Evolutionary conservation across 35 echinoderm and acorn worm species (phyloP), one percentile per base, ranked within the genome.

Genomic region (Apostichopus parvimensis): DNA sequence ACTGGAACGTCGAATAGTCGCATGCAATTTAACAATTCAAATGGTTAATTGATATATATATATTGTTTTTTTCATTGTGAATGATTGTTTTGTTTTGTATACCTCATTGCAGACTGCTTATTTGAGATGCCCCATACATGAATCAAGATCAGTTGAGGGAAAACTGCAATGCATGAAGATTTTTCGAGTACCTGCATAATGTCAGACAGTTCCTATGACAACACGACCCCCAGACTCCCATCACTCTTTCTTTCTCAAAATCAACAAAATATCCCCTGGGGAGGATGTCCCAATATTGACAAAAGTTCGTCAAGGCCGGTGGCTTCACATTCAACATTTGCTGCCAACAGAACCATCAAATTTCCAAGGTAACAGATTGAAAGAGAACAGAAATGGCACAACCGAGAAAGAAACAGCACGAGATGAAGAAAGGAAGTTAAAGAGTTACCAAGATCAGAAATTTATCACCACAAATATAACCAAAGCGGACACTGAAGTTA

Each of bases 221-320:
- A 78, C 72, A 7, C 71, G 17, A 59, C 76, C 89, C 73, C 55
- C 15, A 26, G 22, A 77, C 18, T 57, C 71, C 53, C 89, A 91
- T n/a, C 76, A 57, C 25, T n/a, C 26, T 13, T 79, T 91, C 52
- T 78, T 91, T 53, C 53, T 79, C 53, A 91, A 57, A 79, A 25
- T 24, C 34, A 79, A 91, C 77, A 91, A 77, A 79, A 73, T 91
- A 12, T 91, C 89, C 15, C 89, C 71, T 21, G 77, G 71, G 71
- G 89, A 59, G 77, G 59, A 57, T 26, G 55, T 79, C 79, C 76
- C 76, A 57, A 20, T 78, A 9, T 59, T 79, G 56, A 60, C 56
- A 22, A 91, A 97, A 91, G 75, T 97, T 10, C 77, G 95, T 55
- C 83, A 80, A 28, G 95, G 95, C 9, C 91, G 95, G 78, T 97